These are phyloP conservation scores for Temnothorax ravouxi DNA, from an alignment of 2,888 invertebrate species.

Conservation along the genomic window DNA sequence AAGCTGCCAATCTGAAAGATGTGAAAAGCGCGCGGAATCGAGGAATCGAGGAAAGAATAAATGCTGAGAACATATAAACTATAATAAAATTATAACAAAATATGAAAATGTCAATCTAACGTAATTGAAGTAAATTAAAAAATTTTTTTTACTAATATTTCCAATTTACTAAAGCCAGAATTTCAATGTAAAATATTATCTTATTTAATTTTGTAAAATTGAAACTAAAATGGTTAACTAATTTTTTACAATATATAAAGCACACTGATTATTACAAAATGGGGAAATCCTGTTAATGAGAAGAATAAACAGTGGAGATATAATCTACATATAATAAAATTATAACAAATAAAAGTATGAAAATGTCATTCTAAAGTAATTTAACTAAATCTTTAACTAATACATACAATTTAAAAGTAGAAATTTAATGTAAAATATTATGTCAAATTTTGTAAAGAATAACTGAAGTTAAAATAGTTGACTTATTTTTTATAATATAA, in stretches of 20 bases:
- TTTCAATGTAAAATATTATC: neutral
- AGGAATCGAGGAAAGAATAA: neutral
- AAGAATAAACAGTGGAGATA: too few species aligned
- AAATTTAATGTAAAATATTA: too few species aligned
- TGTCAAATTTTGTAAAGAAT: too few species aligned
- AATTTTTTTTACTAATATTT: neutral
- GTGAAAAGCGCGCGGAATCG: conserved; percentile 21
- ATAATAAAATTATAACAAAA: neutral
- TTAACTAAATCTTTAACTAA: too few species aligned
- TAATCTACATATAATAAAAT: too few species aligned
- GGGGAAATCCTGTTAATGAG: neutral
- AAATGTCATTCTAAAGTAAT: too few species aligned
- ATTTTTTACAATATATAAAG: neutral
- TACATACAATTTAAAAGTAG: too few species aligned
- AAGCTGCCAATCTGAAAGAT: conserved; percentile 6
- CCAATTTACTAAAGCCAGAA: neutral
- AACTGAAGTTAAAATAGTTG: too few species aligned
- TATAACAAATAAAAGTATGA: too few species aligned
- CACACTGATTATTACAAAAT: neutral
- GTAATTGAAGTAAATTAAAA: neutral
- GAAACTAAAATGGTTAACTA: neutral
- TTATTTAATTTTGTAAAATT: neutral
- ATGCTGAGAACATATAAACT: neutral
- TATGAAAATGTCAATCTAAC: neutral
- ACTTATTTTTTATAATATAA: too few species aligned